Base-by-base conservation (phyloP, 2,888 invertebrate species). In the Siphlonurus alternatus region DNA sequence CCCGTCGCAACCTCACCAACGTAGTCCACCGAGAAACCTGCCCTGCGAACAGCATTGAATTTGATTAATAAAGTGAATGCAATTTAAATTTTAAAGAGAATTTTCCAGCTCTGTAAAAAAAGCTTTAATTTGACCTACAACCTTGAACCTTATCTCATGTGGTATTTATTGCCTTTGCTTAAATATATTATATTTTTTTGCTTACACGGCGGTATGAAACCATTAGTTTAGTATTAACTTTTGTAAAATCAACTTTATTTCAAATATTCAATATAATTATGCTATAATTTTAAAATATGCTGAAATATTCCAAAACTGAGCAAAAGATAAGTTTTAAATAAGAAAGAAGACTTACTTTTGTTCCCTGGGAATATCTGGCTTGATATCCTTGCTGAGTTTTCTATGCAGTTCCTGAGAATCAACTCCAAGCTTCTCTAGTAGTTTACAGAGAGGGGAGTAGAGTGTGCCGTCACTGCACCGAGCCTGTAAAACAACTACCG, bases 1-100 rank as follows among this genome's bases (percentile, higher is more conserved):
- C 81, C 81, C 53, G 79, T 77, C 24, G 74, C 72, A 2, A 79
- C 72, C 56, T 71, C 73, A 2, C 81, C 81, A 62, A 81, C 74
- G 70, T 78, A 81, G 51, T 73, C 74, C 5, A 79, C 75, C 51
- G 71, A 71, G 68, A 75, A 79, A 53, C 80, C 80, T 63, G 74
- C 61, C 61, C 68, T 69, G 38, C 15, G 38, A 38, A 38, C 7
- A 38, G n/a, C n/a, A n/a, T n/a, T n/a, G n/a, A n/a, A n/a, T n/a
- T n/a, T n/a, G n/a, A n/a, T n/a, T n/a, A n/a, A n/a, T n/a, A n/a
- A n/a, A n/a, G n/a, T n/a, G n/a, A n/a, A n/a, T n/a, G n/a, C n/a
- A n/a, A n/a, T n/a, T n/a, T n/a, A n/a, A n/a, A 2, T 1, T 25
- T 53, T 59, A 2, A 22, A 63, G 54, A 22, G 10, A 19, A 53